Evolutionary conservation across 2,888 invertebrate species (phyloP).

Genomic region (Drosophila niveifrons): DNA sequence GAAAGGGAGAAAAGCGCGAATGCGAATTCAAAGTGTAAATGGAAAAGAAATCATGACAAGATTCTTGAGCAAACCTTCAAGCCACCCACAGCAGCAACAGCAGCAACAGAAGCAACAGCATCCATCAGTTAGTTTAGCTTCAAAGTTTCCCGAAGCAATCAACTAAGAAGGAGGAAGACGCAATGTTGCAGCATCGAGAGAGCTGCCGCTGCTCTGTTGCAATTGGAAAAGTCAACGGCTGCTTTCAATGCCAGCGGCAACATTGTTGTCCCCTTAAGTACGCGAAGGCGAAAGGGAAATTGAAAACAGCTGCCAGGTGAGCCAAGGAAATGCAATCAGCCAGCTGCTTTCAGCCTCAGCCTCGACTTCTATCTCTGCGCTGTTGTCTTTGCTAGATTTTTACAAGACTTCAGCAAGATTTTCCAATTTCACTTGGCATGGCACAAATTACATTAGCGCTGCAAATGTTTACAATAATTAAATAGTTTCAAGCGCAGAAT

Average conservation of each 20-base stretch:
- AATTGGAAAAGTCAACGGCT: conserved; percentile 78
- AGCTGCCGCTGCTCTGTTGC: conserved; percentile 43
- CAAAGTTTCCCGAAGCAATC: conserved; percentile 76
- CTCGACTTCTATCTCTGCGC: background rate
- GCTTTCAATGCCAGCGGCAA: conserved; percentile 70
- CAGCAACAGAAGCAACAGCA: background rate
- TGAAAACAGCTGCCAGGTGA: conserved; percentile 66
- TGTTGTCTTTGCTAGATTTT: conserved; percentile 31
- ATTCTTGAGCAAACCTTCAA: conserved; percentile 9
- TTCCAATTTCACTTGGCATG: conserved; percentile 22
- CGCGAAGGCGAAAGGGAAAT: conserved; percentile 50
- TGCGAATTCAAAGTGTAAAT: conserved; percentile 43
- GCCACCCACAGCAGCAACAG: background rate
- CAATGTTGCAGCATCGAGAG: conserved; percentile 12
- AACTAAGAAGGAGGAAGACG: conserved; percentile 35
- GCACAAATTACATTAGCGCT: conserved; percentile 12
- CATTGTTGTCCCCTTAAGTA: conserved; percentile 51
- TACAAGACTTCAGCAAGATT: conserved; percentile 37
- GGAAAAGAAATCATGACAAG: conserved; percentile 51
- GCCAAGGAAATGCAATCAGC: conserved; percentile 72
- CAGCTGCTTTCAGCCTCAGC: conserved; percentile 31
- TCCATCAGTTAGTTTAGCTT: conserved; percentile 64
- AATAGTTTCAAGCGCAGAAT: background rate
- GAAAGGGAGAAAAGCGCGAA: conserved; percentile 12
- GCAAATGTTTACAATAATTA: conserved; percentile 20